phyloP scores from a whole-genome alignment of 2,888 invertebrate genomes.

The Griposia aprilina region DNA sequence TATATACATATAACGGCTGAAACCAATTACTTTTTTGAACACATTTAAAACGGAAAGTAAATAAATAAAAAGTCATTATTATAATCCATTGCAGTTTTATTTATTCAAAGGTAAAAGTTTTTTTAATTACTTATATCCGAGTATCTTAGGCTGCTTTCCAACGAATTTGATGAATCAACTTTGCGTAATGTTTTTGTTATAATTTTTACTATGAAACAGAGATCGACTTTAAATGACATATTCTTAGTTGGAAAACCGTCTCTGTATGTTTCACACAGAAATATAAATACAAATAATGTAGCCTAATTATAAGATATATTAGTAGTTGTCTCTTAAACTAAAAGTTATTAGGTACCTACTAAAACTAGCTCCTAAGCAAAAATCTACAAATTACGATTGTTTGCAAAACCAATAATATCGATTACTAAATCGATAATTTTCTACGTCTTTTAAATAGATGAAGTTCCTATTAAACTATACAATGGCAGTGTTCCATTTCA shows the following conservation, averaged over 20 bases:
- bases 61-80: constrained; percentile 35
- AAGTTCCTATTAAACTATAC: constrained; percentile 68
- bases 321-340: constrained; percentile 53
- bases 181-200: constrained; percentile 25
- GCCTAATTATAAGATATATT: constrained; percentile 57
- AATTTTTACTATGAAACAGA: constrained; percentile 47
- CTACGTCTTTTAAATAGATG: constrained; percentile 64
- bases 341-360: constrained; percentile 29
- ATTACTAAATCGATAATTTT: constrained; percentile 35
- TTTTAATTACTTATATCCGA: constrained; percentile 67
- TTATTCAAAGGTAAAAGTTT: constrained; percentile 63
- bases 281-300: constrained; percentile 62
- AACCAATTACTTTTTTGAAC: background rate
- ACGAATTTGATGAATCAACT: constrained; percentile 46
- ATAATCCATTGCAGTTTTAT: constrained; percentile 67
- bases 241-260: constrained; percentile 60
- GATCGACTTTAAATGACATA: constrained; percentile 44
- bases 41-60: background rate
- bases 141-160: constrained; percentile 70
- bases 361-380: constrained; percentile 36
- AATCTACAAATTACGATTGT: constrained; percentile 37
- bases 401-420: constrained; percentile 40
- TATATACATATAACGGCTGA: background rate
- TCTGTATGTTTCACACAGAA: constrained; percentile 43
- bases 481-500: constrained; percentile 75